A percentile compares a stretch with the other conserved stretches of the same genome.
Conservation (phyloP, 2,888 invertebrate species). For the Trissolcus japonicus region DNA sequence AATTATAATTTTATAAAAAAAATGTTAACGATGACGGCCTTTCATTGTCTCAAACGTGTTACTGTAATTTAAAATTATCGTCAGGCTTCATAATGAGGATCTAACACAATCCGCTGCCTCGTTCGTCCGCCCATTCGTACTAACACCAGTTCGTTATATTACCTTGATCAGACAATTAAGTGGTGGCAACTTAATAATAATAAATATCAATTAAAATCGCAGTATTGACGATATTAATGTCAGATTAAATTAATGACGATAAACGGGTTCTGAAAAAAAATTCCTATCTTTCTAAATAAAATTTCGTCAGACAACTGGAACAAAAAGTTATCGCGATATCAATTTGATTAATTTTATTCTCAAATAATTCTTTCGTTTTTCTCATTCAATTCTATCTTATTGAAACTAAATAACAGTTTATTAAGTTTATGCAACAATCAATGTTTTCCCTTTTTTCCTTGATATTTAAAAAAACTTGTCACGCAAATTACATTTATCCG, state of each 20-base stretch:
- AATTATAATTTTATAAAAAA: too few species aligned
- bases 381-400: too few species aligned
- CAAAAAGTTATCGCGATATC: too few species aligned
- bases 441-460: conserved; percentile 8
- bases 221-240: conserved; percentile 23
- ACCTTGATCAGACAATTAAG: conserved; percentile 61
- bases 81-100: not conserved
- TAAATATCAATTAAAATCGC: conserved; percentile 73
- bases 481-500: conserved; percentile 26
- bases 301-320: too few species aligned
- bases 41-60: too few species aligned
- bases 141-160: conserved; percentile 52
- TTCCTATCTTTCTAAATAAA: too few species aligned
- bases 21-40: too few species aligned
- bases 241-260: conserved; percentile 25
- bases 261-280: too few species aligned
- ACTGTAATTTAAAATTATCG: not conserved
- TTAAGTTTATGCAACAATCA: not conserved
- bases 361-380: too few species aligned
- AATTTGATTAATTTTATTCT: too few species aligned
- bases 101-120: not conserved
- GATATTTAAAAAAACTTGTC: conserved; percentile 25
- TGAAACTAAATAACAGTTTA: too few species aligned
- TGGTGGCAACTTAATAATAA: conserved; percentile 73
- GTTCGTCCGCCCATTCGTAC: not conserved